Percentiles rank a stretch among this genome's conserved stretches.
Conservation (phyloP, 1,140 invertebrate species). For the Bombus soroeensis region DNA sequence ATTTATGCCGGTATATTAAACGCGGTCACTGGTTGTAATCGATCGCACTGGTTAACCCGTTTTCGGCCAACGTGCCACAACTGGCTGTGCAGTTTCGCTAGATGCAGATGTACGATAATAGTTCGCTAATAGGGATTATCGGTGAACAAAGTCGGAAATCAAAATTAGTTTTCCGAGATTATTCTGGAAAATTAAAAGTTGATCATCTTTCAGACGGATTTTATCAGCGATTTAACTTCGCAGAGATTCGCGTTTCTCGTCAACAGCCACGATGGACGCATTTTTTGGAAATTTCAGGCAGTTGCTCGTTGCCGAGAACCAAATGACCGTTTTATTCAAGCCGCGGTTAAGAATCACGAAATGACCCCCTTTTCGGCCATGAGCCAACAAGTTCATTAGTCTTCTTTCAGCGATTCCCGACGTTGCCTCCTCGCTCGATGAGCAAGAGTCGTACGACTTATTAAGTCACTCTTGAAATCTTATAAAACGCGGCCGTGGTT, state of each 20-base stretch:
- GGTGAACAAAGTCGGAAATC: neutral
- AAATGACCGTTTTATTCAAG: constrained; percentile 38
- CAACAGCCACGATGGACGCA: neutral
- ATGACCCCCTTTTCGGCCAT: constrained; percentile 43
- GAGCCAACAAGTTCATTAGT: constrained; percentile 54
- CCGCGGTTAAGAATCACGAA: constrained; percentile 41
- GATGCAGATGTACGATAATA: neutral
- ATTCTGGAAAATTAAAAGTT: too few species aligned
- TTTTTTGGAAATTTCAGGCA: neutral
- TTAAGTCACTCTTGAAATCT: constrained; percentile 49
- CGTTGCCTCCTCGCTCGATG: constrained; percentile 22
- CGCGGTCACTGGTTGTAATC: constrained; percentile 21
- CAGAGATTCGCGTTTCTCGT: neutral
- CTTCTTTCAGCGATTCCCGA: constrained; percentile 46
- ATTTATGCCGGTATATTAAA: constrained; percentile 50
- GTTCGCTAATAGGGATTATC: neutral
- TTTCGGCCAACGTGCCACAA: neutral
- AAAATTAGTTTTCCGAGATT: neutral
- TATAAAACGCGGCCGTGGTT: constrained; percentile 24
- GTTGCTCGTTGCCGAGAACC: neutral
- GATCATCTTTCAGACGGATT: neutral
- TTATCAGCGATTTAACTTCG: neutral
- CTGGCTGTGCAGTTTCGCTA: constrained; percentile 1
- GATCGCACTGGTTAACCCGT: constrained; percentile 14
- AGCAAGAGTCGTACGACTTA: constrained; percentile 34